Base-by-base conservation (phyloP, 2,113 vertebrate species). In the Vicugna pacos region DNA sequence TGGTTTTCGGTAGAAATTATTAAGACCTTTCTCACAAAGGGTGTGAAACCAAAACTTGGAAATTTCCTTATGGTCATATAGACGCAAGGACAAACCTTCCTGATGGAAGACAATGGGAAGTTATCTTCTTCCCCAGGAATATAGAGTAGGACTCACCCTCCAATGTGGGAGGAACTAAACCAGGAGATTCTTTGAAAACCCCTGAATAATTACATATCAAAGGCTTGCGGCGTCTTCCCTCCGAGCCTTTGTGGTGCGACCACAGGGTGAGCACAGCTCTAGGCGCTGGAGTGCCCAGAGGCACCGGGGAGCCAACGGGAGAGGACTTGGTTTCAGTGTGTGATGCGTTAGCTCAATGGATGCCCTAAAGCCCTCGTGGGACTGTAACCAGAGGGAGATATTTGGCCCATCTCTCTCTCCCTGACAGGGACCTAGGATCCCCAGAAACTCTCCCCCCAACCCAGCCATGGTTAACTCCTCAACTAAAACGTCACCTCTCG, bases 311-410 rank as follows among this genome's bases (percentile, higher is more conserved):
- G 50, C 64, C 38, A 8, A 6, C 30, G 22, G 50, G 22, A 38
- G 32, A 38, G 50, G 54, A 26, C 8, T 6, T 16, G 10, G 2
- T 60, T 28, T 35, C 64, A 93, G 17, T 15, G 12, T 14, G n/a
- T 26, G 32, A 56, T 19, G 56, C 24, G 89, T 70, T 82, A 60
- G 82, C 62, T 85, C 52, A 50, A 9, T 46, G n/a, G 14, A 42
- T 9, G 48, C 7, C 87, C 22, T 10, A 0, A 14, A 19, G 60
- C 0, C 6, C 4, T 54, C 24, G 32, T 6, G 19, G 20, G 11
- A 4, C 19, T 19, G 38, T 42, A 4, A 22, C 38, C 20, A 72
- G 35, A 30, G 70, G 38, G 12, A 58, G 46, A 24, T 2, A 62
- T 72, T 46, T 38, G 30, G 56, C 38, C 22, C 16, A 17, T 13